Conservation (phyloP, 2,113 vertebrate species). For the Apistogramma diplotaenia region DNA sequence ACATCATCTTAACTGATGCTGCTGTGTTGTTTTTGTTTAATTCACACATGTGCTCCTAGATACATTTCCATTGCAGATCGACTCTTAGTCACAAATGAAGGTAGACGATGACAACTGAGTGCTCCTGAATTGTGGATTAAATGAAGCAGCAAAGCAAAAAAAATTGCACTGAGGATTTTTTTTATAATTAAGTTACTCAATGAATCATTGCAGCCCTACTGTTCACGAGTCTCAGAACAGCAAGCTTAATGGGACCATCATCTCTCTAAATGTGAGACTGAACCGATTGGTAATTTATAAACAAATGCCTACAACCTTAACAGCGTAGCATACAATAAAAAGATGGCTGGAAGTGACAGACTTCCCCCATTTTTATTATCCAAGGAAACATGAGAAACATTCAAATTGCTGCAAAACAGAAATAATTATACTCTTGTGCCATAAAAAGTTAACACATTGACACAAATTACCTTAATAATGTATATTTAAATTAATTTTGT, state of each 20-base stretch:
- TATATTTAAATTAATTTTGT: neutral
- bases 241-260: neutral
- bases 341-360: neutral
- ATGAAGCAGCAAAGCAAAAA: too few relatives aligned
- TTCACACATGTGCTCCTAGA: too few relatives aligned
- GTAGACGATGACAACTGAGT: too few relatives aligned
- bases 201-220: too few relatives aligned
- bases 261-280: neutral
- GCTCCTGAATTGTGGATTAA: too few relatives aligned
- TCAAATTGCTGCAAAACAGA: neutral
- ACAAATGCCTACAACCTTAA: neutral
- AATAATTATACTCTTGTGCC: neutral
- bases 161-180: too few relatives aligned
- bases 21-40: too few relatives aligned
- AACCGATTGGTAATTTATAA: neutral
- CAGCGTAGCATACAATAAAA: neutral
- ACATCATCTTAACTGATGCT: too few relatives aligned
- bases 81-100: too few relatives aligned
- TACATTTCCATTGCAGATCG: too few relatives aligned
- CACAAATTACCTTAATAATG: too few relatives aligned
- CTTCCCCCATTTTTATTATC: neutral
- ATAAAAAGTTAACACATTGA: neutral
- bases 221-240: neutral
- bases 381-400: neutral
- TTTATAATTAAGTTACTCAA: too few relatives aligned